Evolutionary conservation across 2,888 invertebrate species (phyloP).

Genomic region (Agapetus fuscipes): DNA sequence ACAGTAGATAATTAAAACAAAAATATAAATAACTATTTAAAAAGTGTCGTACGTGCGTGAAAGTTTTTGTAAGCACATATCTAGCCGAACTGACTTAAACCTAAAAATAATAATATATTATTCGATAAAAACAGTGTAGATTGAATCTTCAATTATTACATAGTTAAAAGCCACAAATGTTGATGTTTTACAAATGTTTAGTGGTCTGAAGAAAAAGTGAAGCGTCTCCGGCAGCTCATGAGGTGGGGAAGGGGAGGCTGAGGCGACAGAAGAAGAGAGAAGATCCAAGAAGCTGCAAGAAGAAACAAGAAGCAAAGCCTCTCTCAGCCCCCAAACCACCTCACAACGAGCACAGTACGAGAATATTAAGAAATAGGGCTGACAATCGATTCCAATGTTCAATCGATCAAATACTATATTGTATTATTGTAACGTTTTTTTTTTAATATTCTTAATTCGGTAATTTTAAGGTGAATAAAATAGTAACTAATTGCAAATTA

Average conservation of each 20-base stretch:
- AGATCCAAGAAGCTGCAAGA: conserved; percentile 2
- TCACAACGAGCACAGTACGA: neutral
- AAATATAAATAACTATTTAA: conserved; percentile 9
- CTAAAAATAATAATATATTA: too few species aligned
- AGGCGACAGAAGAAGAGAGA: conserved; percentile 4
- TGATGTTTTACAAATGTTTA: conserved; percentile 20
- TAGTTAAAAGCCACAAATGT: conserved; percentile 20
- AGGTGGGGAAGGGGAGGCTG: too few species aligned
- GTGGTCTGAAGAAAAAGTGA: conserved; percentile 16
- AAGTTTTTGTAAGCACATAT: conserved; percentile 22
- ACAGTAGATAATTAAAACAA: conserved; percentile 18
- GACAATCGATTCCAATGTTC: conserved; percentile 22
- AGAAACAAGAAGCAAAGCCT: too few species aligned
- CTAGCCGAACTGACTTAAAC: conserved; percentile 18
- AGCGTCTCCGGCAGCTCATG: too few species aligned
- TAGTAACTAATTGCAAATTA: conserved; percentile 20
- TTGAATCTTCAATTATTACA: conserved; percentile 21
- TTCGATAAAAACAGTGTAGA: conserved; percentile 18
- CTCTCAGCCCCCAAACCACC: neutral
- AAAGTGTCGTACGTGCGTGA: conserved; percentile 21
- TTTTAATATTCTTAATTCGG: conserved; percentile 22
- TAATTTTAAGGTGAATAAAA: conserved; percentile 19
- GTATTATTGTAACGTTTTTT: conserved; percentile 20
- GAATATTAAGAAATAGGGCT: conserved; percentile 12
- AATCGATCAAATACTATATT: conserved; percentile 19